Conservation (phyloP, 2,113 vertebrate species). For the Alectura lathami region DNA sequence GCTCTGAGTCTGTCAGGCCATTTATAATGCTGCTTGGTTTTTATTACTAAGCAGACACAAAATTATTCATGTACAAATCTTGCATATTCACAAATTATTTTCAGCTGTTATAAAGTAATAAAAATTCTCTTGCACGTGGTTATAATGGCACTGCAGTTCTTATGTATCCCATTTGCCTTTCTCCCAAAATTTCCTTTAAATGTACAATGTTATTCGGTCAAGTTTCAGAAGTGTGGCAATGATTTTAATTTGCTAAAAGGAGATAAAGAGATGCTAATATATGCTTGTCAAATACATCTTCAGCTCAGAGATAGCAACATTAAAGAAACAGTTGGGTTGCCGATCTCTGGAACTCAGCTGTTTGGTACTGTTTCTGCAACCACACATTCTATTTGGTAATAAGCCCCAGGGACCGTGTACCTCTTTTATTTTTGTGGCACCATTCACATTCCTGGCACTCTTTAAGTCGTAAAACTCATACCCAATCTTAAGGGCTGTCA, state of each 20-base stretch:
- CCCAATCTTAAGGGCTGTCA: background rate
- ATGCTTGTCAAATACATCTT: background rate
- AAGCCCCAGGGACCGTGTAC: background rate
- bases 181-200: background rate
- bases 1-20: background rate
- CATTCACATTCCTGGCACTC: background rate
- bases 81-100: constrained; percentile 20
- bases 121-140: background rate
- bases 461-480: background rate
- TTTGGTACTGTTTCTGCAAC: background rate
- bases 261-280: background rate
- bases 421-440: background rate
- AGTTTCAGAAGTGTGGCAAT: background rate
- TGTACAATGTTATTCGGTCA: fast-evolving
- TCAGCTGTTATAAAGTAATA: constrained; percentile 8
- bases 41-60: background rate
- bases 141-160: background rate
- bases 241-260: background rate
- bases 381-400: background rate
- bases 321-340: background rate
- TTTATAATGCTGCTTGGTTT: background rate
- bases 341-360: background rate
- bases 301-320: background rate
- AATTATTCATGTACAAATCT: constrained; percentile 3
- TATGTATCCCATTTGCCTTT: background rate